These are phyloP conservation scores for Delphinapterus leucas DNA, from an alignment of 2,113 vertebrate genomes.

Conservation along the genomic window DNA sequence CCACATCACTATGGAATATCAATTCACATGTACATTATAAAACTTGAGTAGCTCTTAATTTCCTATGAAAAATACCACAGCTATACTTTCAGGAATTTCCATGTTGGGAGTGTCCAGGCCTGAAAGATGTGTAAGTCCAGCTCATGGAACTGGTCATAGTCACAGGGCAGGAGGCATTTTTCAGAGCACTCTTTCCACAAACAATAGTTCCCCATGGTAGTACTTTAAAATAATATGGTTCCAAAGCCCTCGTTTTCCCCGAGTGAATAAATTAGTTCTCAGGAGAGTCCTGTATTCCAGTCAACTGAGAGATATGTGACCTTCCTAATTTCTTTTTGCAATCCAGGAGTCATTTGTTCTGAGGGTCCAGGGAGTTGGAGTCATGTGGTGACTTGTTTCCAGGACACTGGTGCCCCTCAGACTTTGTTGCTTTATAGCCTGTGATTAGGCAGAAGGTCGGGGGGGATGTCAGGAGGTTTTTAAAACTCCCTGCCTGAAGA, in stretches of 20 bases:
- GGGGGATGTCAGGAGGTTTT: not conserved
- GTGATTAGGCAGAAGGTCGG: not conserved
- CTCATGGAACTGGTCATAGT: not conserved
- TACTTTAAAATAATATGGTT: not conserved
- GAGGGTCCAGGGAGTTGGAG: not conserved
- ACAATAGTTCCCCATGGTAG: rapidly evolving
- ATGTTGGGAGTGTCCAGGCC: rapidly evolving
- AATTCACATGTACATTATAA: not conserved
- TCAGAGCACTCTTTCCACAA: not conserved
- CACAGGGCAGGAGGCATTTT: not conserved
- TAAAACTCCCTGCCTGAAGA: not conserved
- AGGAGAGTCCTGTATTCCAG: not conserved
- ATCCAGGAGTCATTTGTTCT: not conserved
- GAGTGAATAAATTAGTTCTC: not conserved
- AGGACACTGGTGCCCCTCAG: rapidly evolving
- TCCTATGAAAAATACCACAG: not conserved
- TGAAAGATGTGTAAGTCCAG: not conserved
- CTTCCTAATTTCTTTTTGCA: not conserved
- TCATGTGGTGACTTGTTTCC: not conserved
- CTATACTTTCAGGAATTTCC: not conserved
- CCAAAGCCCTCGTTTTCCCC: not conserved
- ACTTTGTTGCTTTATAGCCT: not conserved
- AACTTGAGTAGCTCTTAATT: not conserved
- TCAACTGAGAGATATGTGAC: not conserved
- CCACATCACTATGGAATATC: not conserved